These are phyloP conservation scores for Rhinolophus sinicus DNA, from an alignment of 2,113 vertebrate species.

Conservation along the genomic window DNA sequence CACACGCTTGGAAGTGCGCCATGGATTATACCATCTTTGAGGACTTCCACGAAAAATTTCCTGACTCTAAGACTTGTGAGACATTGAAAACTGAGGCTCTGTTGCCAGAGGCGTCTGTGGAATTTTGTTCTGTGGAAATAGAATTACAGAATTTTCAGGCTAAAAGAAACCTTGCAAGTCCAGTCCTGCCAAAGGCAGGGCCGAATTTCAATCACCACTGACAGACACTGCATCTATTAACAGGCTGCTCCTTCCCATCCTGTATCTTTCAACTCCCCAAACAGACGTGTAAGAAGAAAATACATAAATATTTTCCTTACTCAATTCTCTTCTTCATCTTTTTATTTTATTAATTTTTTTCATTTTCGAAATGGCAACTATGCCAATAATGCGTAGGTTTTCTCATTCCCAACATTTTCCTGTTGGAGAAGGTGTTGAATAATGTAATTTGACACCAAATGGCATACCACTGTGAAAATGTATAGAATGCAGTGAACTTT, in stretches of 20 bases:
- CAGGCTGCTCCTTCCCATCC: neutral
- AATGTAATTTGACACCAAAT: neutral
- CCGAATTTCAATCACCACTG: neutral
- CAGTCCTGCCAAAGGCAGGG: neutral
- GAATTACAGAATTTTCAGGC: neutral
- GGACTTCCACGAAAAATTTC: conserved; percentile 18
- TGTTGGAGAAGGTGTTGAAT: neutral
- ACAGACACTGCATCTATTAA: neutral
- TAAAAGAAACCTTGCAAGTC: neutral
- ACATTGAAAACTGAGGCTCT: neutral
- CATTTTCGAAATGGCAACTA: neutral
- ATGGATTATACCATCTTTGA: neutral
- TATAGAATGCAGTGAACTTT: neutral
- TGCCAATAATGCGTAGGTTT: neutral
- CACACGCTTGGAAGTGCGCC: neutral
- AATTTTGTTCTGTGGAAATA: conserved; percentile 34
- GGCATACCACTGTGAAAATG: neutral
- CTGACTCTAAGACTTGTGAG: neutral
- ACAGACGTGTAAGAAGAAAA: neutral
- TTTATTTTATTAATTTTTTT: neutral
- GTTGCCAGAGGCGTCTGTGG: conserved; percentile 42
- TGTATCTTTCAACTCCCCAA: neutral
- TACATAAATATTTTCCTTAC: neutral
- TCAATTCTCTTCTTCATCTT: neutral
- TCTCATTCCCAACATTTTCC: neutral